These are phyloP conservation scores for Arizona elegans DNA, from an alignment of 2,113 vertebrate genomes.

Conservation along the genomic window DNA sequence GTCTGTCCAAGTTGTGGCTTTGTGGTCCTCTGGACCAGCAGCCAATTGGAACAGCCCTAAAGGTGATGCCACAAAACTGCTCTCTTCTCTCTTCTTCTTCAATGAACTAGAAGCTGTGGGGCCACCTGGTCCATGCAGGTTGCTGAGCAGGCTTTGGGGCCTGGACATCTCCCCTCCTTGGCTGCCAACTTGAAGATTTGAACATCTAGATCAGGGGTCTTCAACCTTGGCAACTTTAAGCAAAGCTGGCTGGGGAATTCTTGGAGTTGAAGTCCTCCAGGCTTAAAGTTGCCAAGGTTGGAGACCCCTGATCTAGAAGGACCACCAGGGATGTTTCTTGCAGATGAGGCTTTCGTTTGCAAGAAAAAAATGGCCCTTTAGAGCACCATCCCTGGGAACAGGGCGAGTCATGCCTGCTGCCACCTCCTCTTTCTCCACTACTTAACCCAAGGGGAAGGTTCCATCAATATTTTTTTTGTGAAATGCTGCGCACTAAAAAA, in stretches of 20 bases:
- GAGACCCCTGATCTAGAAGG: neutral
- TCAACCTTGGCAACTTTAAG: too few species aligned
- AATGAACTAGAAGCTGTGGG: neutral
- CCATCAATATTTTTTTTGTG: neutral
- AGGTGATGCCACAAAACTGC: neutral
- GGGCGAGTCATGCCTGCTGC: neutral
- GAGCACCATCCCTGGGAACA: neutral
- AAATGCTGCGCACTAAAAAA: neutral
- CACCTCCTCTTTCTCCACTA: neutral
- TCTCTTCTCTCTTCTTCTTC: neutral
- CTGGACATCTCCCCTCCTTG: neutral
- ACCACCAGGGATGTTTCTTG: neutral
- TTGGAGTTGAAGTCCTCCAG: too few species aligned
- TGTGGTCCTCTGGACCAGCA: neutral
- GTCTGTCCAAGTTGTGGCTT: neutral
- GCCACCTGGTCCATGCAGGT: too few species aligned
- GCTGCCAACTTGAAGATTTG: neutral
- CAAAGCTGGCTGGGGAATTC: too few species aligned
- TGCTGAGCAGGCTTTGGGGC: neutral
- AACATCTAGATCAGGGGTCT: too few species aligned
- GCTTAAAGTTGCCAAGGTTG: too few species aligned
- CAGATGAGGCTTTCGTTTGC: neutral
- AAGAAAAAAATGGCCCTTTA: neutral
- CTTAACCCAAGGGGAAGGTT: neutral
- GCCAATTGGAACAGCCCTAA: neutral